Percentiles rank a stretch among this genome's conserved stretches.
These are phyloP conservation scores for Ormyrus nitidulus DNA, from an alignment of 2,888 invertebrate species.

Conservation along the genomic window DNA sequence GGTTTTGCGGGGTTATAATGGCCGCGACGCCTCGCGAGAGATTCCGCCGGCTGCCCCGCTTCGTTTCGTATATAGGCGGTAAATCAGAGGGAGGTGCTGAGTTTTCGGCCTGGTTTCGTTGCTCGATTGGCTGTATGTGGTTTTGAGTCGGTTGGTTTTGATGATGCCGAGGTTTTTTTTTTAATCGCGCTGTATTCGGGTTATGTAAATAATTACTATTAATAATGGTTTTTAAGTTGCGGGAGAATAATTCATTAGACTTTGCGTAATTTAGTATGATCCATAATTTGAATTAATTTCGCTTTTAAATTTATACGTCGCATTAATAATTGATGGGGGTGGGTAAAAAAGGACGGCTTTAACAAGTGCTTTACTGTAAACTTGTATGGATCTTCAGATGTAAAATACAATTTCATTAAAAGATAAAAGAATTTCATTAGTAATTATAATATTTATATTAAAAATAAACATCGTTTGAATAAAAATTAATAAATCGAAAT, in stretches of 20 bases:
- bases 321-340: too few species aligned
- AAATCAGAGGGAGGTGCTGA: background rate
- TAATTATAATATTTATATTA: too few species aligned
- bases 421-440: too few species aligned
- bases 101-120: background rate
- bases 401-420: too few species aligned
- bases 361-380: too few species aligned
- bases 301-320: background rate
- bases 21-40: constrained; percentile 57
- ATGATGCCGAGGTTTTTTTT: background rate
- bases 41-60: background rate
- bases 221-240: background rate
- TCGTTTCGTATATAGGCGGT: constrained; percentile 2
- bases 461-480: too few species aligned
- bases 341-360: too few species aligned
- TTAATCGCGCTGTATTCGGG: background rate
- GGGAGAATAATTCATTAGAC: background rate
- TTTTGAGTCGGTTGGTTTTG: background rate
- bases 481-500: too few species aligned
- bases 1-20: too few species aligned
- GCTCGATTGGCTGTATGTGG: background rate
- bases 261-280: constrained; percentile 6
- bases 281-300: constrained; percentile 4
- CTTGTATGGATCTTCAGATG: too few species aligned
- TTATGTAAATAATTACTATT: background rate